Evolutionary conservation across 1,140 invertebrate species (phyloP), one percentile per base, ranked within the genome.

Genomic region (Pseudomyrmex dendroicus): DNA sequence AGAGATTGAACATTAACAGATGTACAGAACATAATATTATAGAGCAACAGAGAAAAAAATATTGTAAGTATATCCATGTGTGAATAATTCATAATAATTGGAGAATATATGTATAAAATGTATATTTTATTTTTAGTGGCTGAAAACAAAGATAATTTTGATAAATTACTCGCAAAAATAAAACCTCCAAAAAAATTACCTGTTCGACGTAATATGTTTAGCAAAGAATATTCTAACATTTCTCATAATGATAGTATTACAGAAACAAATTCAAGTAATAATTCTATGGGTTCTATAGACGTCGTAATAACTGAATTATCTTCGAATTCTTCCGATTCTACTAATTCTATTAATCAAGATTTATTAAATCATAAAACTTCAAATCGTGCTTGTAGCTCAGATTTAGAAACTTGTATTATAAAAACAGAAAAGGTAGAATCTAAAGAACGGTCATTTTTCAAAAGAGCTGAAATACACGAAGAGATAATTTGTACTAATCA

Each of bases 31-130:
- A 93, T 67, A 91, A 93, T 84, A 15, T 89, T n/a, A 93, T 95
- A 86, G 94, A 95, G 70, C 89, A 93, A 48, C 92, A 89, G 50
- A 91, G 94, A 35, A 94, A 92, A 76, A 92, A 94, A 82, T 95
- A 95, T 87, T 86, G 94, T 95, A 90, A 91, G 94, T 94, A 84
- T 72, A 66, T 10, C n/a, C 25, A 54, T 22, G 64, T 73, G 17
- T 13, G 48, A 5, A 17, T 50, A 64, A 83, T 62, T 17, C 1
- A 15, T 35, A 35, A 7, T 35, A 61, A 12, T 17, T 2, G 20
- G 10, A 57, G 10, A 57, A 46, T 76, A 77, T 64, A 12, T 25
- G 89, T 86, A 57, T 86, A 35, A 5, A 35, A 35, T 85, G 77
- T 77, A 22, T 73, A 35, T n/a, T 15, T 78, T 86, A 85, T 77